phyloP scores from a whole-genome alignment of 2,797 vertebrate genomes.

The Premnoplex brunnescens region DNA sequence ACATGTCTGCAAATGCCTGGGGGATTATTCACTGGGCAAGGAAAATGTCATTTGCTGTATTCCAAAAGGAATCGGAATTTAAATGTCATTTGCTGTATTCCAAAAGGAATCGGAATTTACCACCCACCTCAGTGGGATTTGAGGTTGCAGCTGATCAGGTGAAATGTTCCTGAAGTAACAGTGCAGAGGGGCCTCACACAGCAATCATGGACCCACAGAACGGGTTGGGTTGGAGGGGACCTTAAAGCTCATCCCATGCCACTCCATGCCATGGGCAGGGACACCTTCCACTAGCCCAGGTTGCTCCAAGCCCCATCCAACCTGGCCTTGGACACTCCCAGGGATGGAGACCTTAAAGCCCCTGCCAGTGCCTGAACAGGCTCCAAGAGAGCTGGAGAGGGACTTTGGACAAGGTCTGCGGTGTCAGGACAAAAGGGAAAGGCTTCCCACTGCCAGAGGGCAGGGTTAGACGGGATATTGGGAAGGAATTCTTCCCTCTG shows the following conservation, averaged over 20 bases:
- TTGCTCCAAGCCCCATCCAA: rapidly evolving
- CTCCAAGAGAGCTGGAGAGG: not conserved
- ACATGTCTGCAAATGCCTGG: not conserved
- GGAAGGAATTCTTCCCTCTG: not conserved
- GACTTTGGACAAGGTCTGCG: not conserved
- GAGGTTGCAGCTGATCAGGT: not conserved
- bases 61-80: not conserved
- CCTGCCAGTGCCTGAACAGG: not conserved
- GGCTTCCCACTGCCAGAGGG: not conserved
- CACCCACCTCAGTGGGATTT: not conserved
- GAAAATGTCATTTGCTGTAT: not conserved
- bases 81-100: not conserved
- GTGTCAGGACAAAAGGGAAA: not conserved
- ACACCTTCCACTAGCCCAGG: not conserved
- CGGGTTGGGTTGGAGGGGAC: not conserved
- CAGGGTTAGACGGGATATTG: not conserved
- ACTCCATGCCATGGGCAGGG: not conserved
- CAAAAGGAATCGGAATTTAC: not conserved
- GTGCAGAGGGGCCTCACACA: not conserved
- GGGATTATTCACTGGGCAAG: not conserved
- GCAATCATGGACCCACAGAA: not conserved
- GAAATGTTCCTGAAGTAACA: not conserved
- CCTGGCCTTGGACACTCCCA: not conserved
- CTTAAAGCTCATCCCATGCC: not conserved
- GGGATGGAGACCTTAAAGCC: not conserved